Conservation (phyloP, 2,113 vertebrate genomes). For the Carettochelys insculpta region DNA sequence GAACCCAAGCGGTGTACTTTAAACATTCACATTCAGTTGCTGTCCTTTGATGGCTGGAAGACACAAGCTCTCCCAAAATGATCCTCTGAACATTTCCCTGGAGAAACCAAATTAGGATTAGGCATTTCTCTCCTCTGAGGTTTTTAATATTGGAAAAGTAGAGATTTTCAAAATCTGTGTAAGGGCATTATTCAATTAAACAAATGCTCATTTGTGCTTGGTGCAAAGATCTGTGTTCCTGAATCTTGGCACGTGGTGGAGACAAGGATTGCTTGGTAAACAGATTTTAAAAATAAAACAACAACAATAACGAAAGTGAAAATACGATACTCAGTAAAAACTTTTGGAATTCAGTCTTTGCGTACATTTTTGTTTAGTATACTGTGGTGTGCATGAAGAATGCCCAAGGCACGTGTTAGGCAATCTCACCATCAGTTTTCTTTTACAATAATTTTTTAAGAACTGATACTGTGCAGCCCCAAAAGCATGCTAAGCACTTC, state of each 20-base stretch:
- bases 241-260: constrained; percentile 39
- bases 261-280: constrained; percentile 4
- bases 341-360: background rate
- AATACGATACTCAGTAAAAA: background rate
- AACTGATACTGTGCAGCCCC: background rate
- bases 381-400: background rate
- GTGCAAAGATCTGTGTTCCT: background rate
- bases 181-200: background rate
- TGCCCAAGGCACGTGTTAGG: background rate
- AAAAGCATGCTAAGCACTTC: background rate
- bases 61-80: background rate
- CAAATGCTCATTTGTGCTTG: constrained; percentile 32
- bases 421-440: background rate
- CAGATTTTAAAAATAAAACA: background rate
- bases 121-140: background rate
- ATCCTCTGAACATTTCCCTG: background rate
- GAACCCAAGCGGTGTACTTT: background rate
- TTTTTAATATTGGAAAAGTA: background rate
- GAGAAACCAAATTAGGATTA: background rate
- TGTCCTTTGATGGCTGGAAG: background rate
- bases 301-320: background rate
- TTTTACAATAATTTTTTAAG: background rate
- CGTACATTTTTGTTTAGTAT: background rate
- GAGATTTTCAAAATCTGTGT: background rate
- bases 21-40: background rate